Evolutionary conservation across 2,113 vertebrate genomes (phyloP), one percentile per base, ranked within the genome.

Genomic region (Leuciscus idus): DNA sequence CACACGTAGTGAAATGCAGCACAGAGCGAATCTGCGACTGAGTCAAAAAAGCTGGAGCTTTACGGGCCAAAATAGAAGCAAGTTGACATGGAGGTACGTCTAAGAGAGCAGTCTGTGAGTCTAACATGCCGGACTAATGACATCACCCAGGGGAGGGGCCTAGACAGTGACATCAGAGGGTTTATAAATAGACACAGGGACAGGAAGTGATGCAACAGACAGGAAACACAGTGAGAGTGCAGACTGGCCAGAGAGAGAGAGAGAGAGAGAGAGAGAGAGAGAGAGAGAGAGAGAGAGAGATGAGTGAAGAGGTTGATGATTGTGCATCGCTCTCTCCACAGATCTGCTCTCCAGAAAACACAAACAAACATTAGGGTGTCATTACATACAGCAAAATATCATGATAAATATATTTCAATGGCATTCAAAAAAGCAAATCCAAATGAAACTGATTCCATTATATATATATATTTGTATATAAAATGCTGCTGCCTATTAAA

Each of bases 11-110:
- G 79, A 57, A 26, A 43, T 70, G 92, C 88, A 92, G 90, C 83
- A 93, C 92, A 92, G 85, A 87, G 87, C 88, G 86, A 91, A 85
- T 89, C 92, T 84, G 82, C 89, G 91, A 92, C 85, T 88, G 19
- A 62, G 57, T 81, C 78, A 81, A 81, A 62, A 64, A 81, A 62
- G 78, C 77, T 80, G 77, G 55, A 80, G 59, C 57, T 15, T 50
- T 81, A 81, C 39, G 52, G 50, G 78, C 77, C 55, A 87, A 88
- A 86, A 89, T 87, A 88, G 87, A 89, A 48, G 50, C 91, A 88
- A 70, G 87, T 84, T 70, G 62, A 91, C 87, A 89, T 88, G 89
- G 78, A 91, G 43, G 48, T 21, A 52, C 8, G 88, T 91, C 73
- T 59, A 70, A 15, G 15, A 81, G 85, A 82, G 85, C 78, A 61